phyloP scores from a whole-genome alignment of 2,888 invertebrate genomes.

The Macrophya annulata region DNA sequence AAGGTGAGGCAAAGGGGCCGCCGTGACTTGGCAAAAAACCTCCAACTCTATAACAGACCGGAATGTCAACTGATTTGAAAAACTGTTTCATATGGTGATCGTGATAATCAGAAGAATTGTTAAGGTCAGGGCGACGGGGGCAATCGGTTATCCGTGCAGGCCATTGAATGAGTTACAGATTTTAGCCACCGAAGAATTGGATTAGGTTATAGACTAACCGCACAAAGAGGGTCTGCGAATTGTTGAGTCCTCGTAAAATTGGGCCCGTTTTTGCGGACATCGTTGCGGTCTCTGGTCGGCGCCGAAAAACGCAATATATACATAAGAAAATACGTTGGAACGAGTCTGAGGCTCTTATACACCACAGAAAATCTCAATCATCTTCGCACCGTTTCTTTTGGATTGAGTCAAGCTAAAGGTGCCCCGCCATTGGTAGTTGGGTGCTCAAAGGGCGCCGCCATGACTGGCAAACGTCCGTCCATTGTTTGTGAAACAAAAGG shows the following conservation, averaged over 20 bases:
- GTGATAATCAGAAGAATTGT: not conserved
- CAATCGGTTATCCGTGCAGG: constrained; percentile 46
- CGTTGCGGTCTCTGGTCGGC: constrained; percentile 41
- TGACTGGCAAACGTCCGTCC: constrained; percentile 77
- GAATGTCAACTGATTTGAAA: constrained; percentile 66
- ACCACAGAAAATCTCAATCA: constrained; percentile 75
- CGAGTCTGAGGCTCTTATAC: constrained; percentile 20
- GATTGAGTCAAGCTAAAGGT: constrained; percentile 72
- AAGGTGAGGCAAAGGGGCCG: constrained; percentile 73
- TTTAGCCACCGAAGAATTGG: constrained; percentile 65
- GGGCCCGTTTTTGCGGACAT: constrained; percentile 47
- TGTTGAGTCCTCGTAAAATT: constrained; percentile 49
- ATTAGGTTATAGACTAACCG: constrained; percentile 59
- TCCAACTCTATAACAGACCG: not conserved
- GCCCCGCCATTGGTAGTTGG: constrained; percentile 75
- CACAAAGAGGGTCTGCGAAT: constrained; percentile 62
- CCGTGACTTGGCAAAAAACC: constrained; percentile 70
- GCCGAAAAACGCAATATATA: constrained; percentile 50
- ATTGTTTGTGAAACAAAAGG: constrained; percentile 79
- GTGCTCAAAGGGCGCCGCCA: constrained; percentile 78
- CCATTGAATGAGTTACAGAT: constrained; percentile 56
- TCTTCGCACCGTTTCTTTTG: constrained; percentile 73
- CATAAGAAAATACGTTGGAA: constrained; percentile 40
- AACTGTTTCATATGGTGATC: constrained; percentile 52
- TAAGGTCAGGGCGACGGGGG: constrained; percentile 29